phyloP scores from a whole-genome alignment of 2,888 invertebrate species.

The Ormyrus rosae region DNA sequence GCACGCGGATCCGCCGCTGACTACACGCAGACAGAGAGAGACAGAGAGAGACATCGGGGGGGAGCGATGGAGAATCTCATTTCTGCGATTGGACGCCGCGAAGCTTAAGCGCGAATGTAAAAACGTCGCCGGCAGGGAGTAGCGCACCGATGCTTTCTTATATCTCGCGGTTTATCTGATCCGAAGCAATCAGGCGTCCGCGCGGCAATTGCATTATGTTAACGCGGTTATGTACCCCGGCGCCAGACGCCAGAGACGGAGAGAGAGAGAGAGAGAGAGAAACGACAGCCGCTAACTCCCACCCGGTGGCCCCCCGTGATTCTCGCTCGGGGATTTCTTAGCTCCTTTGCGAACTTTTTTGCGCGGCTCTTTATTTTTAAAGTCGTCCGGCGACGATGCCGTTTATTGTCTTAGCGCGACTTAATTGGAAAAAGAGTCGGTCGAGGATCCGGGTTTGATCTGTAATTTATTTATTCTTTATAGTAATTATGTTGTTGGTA shows the following conservation, averaged over 20 bases:
- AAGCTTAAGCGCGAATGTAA: conserved; percentile 23
- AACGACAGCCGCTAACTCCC: conserved; percentile 21
- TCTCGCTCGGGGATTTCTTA: conserved; percentile 3
- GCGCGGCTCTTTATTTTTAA: neutral
- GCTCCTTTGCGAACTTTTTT: neutral
- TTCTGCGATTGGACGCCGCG: conserved; percentile 14
- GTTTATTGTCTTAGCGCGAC: conserved; percentile 56
- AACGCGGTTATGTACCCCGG: conserved; percentile 60
- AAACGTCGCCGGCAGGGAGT: conserved; percentile 41
- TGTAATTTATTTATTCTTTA: neutral
- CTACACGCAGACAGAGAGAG: no score
- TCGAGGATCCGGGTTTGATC: conserved; percentile 12
- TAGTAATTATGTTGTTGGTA: no score
- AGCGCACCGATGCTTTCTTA: neutral
- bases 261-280: neutral
- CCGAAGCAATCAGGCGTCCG: conserved; percentile 62
- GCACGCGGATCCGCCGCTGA: no score
- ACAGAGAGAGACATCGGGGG: no score
- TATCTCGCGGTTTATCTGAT: conserved; percentile 61
- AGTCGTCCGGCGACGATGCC: conserved; percentile 16
- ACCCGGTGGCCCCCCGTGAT: neutral
- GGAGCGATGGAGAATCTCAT: conserved; percentile 6
- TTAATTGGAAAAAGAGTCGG: conserved; percentile 37
- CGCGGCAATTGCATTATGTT: conserved; percentile 62
- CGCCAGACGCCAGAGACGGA: neutral